Percentiles rank a stretch among this genome's conserved stretches.
phyloP scores from a whole-genome alignment of 2,888 invertebrate genomes.

The Megaustenia siamemsis region DNA sequence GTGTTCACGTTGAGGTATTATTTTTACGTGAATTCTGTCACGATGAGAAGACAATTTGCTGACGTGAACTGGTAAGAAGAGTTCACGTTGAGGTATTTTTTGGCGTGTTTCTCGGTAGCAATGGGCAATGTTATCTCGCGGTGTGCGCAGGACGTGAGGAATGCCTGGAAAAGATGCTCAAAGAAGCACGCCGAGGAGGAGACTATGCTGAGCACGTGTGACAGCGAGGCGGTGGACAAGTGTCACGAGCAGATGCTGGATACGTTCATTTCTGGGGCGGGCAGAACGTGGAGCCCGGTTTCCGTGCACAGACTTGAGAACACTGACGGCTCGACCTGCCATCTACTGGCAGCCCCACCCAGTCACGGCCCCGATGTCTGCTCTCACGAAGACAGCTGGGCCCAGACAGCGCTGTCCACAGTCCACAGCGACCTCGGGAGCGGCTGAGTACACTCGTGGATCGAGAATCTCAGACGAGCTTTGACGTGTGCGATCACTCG shows the following conservation, averaged over 20 bases:
- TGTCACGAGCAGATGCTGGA: slow-evolving; percentile 34
- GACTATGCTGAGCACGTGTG: slow-evolving; percentile 45
- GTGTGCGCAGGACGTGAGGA: slow-evolving; percentile 50
- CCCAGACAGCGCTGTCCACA: not conserved
- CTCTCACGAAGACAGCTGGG: not conserved
- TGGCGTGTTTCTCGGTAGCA: not conserved
- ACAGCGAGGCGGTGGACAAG: slow-evolving; percentile 47
- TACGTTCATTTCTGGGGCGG: not conserved
- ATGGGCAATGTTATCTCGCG: slow-evolving; percentile 56
- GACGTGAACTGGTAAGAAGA: too few species aligned
- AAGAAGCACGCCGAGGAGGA: slow-evolving; percentile 50
- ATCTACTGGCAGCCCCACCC: not conserved
- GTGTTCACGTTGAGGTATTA: too few species aligned
- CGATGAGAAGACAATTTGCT: too few species aligned
- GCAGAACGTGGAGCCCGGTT: slow-evolving; percentile 2
- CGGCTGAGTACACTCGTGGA: slow-evolving; percentile 9
- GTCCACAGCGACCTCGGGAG: not conserved
- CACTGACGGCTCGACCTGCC: not conserved
- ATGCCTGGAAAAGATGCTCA: slow-evolving; percentile 40
- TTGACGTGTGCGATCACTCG: not conserved
- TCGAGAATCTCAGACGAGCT: slow-evolving; percentile 41
- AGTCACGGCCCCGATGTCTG: too few species aligned
- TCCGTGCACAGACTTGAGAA: slow-evolving; percentile 35
- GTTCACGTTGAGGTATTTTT: too few species aligned
- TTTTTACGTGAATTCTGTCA: too few species aligned